These are phyloP conservation scores for Picathartes gymnocephalus DNA, from an alignment of 2,113 vertebrate genomes.

Conservation along the genomic window DNA sequence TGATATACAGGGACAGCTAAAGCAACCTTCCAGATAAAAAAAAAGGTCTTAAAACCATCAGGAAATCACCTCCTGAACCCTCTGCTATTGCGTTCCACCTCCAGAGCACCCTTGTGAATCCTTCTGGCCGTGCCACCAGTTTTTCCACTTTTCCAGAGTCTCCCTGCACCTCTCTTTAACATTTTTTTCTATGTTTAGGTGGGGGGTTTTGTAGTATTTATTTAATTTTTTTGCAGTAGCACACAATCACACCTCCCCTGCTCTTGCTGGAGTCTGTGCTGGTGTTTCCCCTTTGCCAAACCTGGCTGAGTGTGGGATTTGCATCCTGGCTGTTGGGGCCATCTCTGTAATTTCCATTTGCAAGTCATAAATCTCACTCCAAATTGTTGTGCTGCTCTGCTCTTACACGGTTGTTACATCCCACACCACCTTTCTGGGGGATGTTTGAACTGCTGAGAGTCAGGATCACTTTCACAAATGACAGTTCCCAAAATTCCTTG, in stretches of 20 bases:
- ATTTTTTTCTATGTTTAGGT: background rate
- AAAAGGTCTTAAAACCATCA: background rate
- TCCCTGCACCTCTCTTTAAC: background rate
- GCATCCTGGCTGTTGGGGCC: background rate
- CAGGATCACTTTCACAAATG: background rate
- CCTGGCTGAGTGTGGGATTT: background rate
- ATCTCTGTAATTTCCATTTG: constrained; percentile 33
- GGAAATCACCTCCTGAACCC: background rate
- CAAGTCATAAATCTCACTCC: background rate
- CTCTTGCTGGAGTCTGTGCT: background rate
- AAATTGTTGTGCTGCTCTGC: background rate
- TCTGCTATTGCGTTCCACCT: background rate
- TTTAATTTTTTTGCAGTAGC: background rate
- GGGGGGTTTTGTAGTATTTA: background rate
- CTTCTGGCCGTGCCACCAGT: background rate
- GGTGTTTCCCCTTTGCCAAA: background rate
- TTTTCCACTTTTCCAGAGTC: background rate
- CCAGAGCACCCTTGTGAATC: background rate
- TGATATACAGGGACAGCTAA: background rate
- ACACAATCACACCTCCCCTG: background rate
- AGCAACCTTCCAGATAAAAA: background rate
- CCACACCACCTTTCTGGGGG: background rate
- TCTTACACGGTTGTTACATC: background rate
- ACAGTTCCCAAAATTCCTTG: background rate
- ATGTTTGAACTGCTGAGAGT: background rate